Conservation (phyloP, 1,140 invertebrate genomes). For the Hylyphantes graminicola region DNA sequence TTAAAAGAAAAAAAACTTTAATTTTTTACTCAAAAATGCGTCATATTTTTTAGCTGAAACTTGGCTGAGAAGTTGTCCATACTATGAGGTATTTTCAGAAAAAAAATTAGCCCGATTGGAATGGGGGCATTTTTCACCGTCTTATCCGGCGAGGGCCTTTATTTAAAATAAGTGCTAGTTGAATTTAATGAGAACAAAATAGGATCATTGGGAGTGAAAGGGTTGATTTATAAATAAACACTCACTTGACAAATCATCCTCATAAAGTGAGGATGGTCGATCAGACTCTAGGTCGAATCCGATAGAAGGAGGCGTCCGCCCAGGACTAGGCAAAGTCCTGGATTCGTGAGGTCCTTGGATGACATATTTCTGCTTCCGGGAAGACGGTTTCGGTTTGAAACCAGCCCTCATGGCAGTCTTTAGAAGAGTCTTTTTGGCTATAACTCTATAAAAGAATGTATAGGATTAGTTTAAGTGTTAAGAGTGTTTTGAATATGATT, state of each 20-base stretch:
- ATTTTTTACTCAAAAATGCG: too few relatives aligned
- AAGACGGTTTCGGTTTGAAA: slow-evolving; percentile 82
- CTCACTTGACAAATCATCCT: slow-evolving; percentile 66
- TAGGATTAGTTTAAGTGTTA: neutral
- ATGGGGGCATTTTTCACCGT: too few relatives aligned
- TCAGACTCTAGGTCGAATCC: slow-evolving; percentile 68
- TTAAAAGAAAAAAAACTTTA: too few relatives aligned
- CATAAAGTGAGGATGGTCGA: slow-evolving; percentile 60
- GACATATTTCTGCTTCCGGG: slow-evolving; percentile 88
- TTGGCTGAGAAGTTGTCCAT: too few relatives aligned
- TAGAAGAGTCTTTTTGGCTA: slow-evolving; percentile 93
- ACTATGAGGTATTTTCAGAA: too few relatives aligned
- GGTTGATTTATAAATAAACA: slow-evolving; percentile 7
- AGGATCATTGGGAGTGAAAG: too few relatives aligned
- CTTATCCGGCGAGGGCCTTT: too few relatives aligned
- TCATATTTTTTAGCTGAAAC: too few relatives aligned
- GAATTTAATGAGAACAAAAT: too few relatives aligned
- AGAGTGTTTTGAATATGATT: neutral
- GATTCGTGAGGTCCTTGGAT: slow-evolving; percentile 68
- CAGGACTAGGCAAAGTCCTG: slow-evolving; percentile 61
- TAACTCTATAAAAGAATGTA: slow-evolving; percentile 74
- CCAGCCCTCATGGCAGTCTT: slow-evolving; percentile 93
- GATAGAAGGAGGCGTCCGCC: slow-evolving; percentile 81
- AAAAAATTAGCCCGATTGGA: too few relatives aligned
- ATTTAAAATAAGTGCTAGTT: too few relatives aligned